Evolutionary conservation across 2,113 vertebrate genomes (phyloP), one percentile per base, ranked within the genome.

Genomic region (Corythoichthys haematopterus): DNA sequence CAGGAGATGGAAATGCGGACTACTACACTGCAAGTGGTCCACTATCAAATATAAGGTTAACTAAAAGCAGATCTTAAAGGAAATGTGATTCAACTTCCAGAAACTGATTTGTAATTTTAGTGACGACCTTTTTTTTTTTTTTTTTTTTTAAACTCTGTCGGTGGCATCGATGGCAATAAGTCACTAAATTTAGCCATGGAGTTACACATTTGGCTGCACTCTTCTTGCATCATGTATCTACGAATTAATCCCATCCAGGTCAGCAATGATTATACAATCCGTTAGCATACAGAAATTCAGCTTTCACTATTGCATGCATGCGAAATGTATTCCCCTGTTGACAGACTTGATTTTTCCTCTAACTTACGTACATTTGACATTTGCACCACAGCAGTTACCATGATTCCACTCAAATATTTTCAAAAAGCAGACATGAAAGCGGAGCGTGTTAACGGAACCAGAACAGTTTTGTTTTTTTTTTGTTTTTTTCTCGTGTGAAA

Each of bases 201-300:
- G 15, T 51, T 16, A 6, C 48, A n/a, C 16, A 51, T 51, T n/a
- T 51, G 16, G 50, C 50, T 28, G 20, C 20, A 28, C 20, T 28
- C 20, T 28, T 28, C 20, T 28, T 28, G 20, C 20, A 28, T 28
- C 20, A 28, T 28, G 20, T 28, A 28, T 28, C 20, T 28, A 28
- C 20, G 67, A 79, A 82, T 85, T 77, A 82, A 83, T 79, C 78
- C 71, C 63, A 66, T 0, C 0, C 68, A 61, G 68, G 70, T 67
- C 43, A 20, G 50, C 20, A 38, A 71, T 67, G 16, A 10, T 74
- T 69, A 77, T 69, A 64, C 64, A 76, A 78, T 64, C 53, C 48
- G 16, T 40, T 59, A 37, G 45, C 47, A 61, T 51, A n/a, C 14
- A n/a, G 2, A 40, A 58, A 59, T 5, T 36, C 50, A 7, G 1